Percentiles rank a stretch among this genome's conserved stretches.
phyloP scores from a whole-genome alignment of 2,888 invertebrate species.

The Dusona sp. region DNA sequence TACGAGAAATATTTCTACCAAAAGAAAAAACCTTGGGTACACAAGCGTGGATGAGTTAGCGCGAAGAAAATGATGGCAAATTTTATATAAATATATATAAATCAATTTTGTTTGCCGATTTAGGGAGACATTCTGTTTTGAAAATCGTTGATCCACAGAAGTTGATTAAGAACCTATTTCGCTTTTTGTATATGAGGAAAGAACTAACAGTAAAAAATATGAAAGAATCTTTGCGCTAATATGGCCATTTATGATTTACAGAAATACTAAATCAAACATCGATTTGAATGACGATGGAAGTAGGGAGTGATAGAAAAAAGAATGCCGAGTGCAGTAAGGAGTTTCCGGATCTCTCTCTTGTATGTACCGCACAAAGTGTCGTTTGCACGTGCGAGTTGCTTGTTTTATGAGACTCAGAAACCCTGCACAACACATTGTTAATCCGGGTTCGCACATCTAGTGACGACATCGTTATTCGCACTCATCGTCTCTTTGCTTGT shows the following conservation, averaged over 20 bases:
- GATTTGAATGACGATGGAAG: background rate
- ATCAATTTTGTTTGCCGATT: background rate
- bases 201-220: background rate
- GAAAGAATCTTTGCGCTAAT: background rate
- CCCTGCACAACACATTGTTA: slow-evolving; percentile 37
- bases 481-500: slow-evolving; percentile 57
- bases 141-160: too few relatives aligned
- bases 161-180: background rate
- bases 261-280: background rate
- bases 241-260: background rate
- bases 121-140: background rate
- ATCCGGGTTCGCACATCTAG: slow-evolving; percentile 63
- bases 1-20: background rate
- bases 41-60: slow-evolving; percentile 23
- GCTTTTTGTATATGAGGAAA: background rate
- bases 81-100: too few relatives aligned
- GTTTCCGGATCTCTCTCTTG: slow-evolving; percentile 57
- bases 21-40: slow-evolving; percentile 10
- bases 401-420: slow-evolving; percentile 44
- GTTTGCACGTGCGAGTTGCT: slow-evolving; percentile 60
- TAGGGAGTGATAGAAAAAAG: slow-evolving; percentile 31
- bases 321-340: slow-evolving; percentile 34
- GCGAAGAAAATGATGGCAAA: slow-evolving; percentile 14
- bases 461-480: slow-evolving; percentile 60
- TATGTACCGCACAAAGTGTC: slow-evolving; percentile 20